phyloP scores from a whole-genome alignment of 2,888 invertebrate species.

The Lasioglossum villosulum region DNA sequence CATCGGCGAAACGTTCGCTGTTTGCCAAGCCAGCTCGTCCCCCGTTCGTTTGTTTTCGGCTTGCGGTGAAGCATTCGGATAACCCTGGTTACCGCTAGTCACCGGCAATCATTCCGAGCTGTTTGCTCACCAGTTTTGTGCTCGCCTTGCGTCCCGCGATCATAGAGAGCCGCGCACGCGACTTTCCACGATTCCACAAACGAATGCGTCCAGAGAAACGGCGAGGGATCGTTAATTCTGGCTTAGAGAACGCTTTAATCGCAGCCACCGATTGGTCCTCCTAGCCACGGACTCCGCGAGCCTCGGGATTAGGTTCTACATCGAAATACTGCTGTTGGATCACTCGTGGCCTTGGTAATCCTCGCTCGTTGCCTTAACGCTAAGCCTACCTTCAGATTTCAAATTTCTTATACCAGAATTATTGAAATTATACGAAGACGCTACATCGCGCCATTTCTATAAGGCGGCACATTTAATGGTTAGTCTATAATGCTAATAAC shows the following conservation, averaged over 20 bases:
- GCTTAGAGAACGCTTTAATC: not conserved
- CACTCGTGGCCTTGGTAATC: not conserved
- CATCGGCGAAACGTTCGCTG: slow-evolving; percentile 41
- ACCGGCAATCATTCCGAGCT: slow-evolving; percentile 52
- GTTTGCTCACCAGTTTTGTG: slow-evolving; percentile 38
- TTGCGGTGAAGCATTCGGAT: slow-evolving; percentile 67
- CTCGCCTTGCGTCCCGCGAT: not conserved
- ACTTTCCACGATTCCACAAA: not conserved
- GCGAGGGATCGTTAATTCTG: not conserved
- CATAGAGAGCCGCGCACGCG: not conserved
- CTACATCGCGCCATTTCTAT: too few species aligned
- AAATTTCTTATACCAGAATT: not conserved
- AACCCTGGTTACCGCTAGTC: slow-evolving; percentile 58
- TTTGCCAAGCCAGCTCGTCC: slow-evolving; percentile 58
- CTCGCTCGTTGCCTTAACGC: not conserved
- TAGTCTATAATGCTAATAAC: too few species aligned
- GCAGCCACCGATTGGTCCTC: not conserved
- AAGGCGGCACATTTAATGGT: too few species aligned
- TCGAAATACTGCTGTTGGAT: not conserved
- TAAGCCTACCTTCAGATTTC: not conserved
- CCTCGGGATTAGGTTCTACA: not conserved
- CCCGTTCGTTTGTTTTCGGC: slow-evolving; percentile 67
- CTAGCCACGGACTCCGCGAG: not conserved
- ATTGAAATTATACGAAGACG: not conserved
- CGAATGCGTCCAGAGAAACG: not conserved